These are phyloP conservation scores for Drosophila seguyi DNA, from an alignment of 1,140 invertebrate genomes.

Conservation along the genomic window DNA sequence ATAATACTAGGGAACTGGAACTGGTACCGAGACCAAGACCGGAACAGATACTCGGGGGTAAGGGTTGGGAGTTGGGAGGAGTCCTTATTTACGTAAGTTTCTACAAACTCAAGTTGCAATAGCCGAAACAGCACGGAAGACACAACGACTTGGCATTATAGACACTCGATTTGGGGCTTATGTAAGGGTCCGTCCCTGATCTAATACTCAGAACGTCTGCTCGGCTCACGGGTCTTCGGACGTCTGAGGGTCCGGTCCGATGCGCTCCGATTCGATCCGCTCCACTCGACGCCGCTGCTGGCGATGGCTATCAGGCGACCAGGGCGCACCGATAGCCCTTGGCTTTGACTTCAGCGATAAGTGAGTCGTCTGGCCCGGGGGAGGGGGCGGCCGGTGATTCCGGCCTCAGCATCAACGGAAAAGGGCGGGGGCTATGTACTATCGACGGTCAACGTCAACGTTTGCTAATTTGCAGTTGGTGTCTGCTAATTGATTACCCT, in stretches of 20 bases:
- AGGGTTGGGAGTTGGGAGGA: background rate
- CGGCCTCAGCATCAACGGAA: background rate
- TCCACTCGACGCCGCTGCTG: conserved; percentile 7
- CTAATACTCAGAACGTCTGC: conserved; percentile 51
- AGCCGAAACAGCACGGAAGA: background rate
- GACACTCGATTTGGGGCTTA: background rate
- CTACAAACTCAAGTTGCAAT: background rate
- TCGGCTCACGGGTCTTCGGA: conserved; percentile 57
- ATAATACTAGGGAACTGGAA: conserved; percentile 56
- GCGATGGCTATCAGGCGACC: conserved; percentile 46
- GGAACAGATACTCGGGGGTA: background rate
- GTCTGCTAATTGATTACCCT: conserved; percentile 75
- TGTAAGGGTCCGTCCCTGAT: conserved; percentile 3
- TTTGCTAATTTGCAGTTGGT: conserved; percentile 71
- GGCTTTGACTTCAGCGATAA: conserved; percentile 45
- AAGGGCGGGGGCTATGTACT: conserved; percentile 5
- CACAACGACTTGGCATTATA: conserved; percentile 12
- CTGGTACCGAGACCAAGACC: background rate
- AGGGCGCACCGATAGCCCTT: conserved; percentile 61
- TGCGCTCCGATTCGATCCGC: conserved; percentile 20
- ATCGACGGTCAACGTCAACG: conserved; percentile 45
- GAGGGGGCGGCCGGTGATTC: conserved; percentile 11
- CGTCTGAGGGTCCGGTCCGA: conserved; percentile 50
- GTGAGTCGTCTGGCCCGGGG: conserved; percentile 18
- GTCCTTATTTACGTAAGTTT: background rate